These are phyloP conservation scores for Noturus placidus DNA, from an alignment of 2,113 vertebrate genomes.

Conservation along the genomic window DNA sequence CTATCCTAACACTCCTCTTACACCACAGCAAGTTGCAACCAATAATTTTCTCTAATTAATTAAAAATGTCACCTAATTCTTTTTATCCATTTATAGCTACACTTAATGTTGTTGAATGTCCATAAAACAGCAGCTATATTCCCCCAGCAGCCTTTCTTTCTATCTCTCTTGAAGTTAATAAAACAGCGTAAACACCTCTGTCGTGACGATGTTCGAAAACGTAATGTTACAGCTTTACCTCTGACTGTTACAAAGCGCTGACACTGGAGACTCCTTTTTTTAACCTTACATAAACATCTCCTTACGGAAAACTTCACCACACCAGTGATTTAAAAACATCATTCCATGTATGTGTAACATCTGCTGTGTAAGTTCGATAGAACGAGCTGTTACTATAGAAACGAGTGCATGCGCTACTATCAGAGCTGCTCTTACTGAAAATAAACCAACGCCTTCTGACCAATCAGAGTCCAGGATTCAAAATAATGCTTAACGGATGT, in stretches of 20 bases:
- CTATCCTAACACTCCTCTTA: background rate
- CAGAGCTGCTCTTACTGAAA: background rate
- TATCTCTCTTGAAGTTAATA: too few species aligned
- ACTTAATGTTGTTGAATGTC: background rate
- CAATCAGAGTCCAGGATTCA: background rate
- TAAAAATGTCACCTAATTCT: background rate
- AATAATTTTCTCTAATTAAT: background rate
- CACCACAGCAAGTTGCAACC: background rate
- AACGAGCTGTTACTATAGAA: background rate
- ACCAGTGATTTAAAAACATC: background rate
- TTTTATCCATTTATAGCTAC: background rate
- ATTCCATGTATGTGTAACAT: background rate
- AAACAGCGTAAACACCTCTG: too few species aligned
- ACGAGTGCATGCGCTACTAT: background rate
- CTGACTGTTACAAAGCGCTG: background rate
- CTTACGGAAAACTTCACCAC: background rate
- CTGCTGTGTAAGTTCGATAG: background rate
- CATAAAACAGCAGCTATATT: too few species aligned
- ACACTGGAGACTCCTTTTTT: background rate
- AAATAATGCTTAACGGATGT: background rate
- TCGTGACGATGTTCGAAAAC: too few species aligned
- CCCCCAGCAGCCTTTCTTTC: too few species aligned
- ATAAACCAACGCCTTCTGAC: background rate
- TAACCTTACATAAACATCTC: background rate
- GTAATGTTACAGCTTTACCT: too few species aligned